These are phyloP conservation scores for Macrosoma leucophasiata DNA, from an alignment of 2,888 invertebrate species.

Conservation along the genomic window DNA sequence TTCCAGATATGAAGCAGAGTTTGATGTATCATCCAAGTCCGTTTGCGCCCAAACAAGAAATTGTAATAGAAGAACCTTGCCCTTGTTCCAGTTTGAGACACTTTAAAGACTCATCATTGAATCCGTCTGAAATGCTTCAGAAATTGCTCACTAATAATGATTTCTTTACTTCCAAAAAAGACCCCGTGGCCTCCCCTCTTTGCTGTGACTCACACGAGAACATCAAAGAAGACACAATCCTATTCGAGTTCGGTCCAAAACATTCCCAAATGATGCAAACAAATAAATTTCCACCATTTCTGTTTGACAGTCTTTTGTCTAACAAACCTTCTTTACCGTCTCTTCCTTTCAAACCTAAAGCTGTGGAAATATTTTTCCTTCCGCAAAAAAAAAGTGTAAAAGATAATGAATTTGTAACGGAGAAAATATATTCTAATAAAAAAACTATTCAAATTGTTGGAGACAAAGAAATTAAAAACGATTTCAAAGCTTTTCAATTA, in stretches of 20 bases:
- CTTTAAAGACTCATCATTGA: constrained; percentile 33
- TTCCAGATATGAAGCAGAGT: constrained; percentile 20
- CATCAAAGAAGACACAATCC: constrained; percentile 44
- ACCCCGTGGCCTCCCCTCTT: constrained; percentile 36
- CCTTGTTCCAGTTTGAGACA: constrained; percentile 41
- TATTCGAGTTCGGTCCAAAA: constrained; percentile 45
- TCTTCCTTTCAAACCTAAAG: constrained; percentile 36
- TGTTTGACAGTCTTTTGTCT: constrained; percentile 34
- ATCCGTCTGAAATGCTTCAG: constrained; percentile 44
- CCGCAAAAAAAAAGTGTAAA: constrained; percentile 45
- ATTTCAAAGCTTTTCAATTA: constrained; percentile 31
- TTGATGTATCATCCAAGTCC: constrained; percentile 17
- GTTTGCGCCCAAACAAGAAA: constrained; percentile 26
- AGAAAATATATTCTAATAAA: constrained; percentile 30
- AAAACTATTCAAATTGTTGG: constrained; percentile 48
- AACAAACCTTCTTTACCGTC: constrained; percentile 29
- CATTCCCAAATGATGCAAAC: constrained; percentile 21
- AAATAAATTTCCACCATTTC: constrained; percentile 30
- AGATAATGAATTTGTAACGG: constrained; percentile 26
- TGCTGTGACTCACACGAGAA: constrained; percentile 61
- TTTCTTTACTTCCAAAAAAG: constrained; percentile 41
- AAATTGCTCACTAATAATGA: constrained; percentile 49
- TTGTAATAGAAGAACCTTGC: constrained; percentile 40
- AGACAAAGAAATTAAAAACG: constrained; percentile 40
- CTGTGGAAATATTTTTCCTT: constrained; percentile 52